Base-by-base conservation (phyloP, 2,888 invertebrate genomes). In the Eristalis intricaria region DNA sequence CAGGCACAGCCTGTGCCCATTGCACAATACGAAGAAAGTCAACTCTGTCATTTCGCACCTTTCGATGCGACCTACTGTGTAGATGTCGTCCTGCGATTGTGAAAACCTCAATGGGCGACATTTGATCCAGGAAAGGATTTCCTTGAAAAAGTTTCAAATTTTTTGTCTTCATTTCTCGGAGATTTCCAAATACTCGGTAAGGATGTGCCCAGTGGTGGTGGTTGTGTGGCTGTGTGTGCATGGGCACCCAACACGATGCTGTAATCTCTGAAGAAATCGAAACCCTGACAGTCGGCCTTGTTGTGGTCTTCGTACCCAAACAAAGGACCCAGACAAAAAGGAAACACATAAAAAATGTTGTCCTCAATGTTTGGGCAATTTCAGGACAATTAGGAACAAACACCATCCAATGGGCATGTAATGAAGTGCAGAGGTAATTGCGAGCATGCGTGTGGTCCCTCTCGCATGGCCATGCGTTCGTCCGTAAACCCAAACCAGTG, bases 331-430 rank as follows among this genome's bases (percentile, higher is more conserved):
- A 68, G 5, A 76, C 58, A 70, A 40, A 70, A 75, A 32, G 75
- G 58, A 79, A 68, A 76, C 63, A 76, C 68, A 87, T 75, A 87
- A 66, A 85, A 87, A 79, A 87, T 76, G 58, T 23, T 87, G 79
- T 87, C 83, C 71, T 84, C 84, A 87, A 87, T 87, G 87, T 87
- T 87, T 87, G 75, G 84, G 87, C 84, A 87, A 87, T 87, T 87
- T 80, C 63, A 84, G 87, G 76, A 87, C 87, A 87, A 87, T 87
- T 87, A 87, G 79, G 79, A 87, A 63, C 79, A 87, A 87, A 87
- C 87, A 87, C 75, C 80, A 84, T 80, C 87, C 87, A 84, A 87
- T 87, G 84, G 87, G 76, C 84, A 80, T 87, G 84, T 87, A 87
- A 87, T 87, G 71, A 71, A 87, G 84, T 75, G 68, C 79, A 43